Evolutionary conservation across 2,888 invertebrate species (phyloP), one percentile per base, ranked within the genome.

Genomic region (Apodemia zela): DNA sequence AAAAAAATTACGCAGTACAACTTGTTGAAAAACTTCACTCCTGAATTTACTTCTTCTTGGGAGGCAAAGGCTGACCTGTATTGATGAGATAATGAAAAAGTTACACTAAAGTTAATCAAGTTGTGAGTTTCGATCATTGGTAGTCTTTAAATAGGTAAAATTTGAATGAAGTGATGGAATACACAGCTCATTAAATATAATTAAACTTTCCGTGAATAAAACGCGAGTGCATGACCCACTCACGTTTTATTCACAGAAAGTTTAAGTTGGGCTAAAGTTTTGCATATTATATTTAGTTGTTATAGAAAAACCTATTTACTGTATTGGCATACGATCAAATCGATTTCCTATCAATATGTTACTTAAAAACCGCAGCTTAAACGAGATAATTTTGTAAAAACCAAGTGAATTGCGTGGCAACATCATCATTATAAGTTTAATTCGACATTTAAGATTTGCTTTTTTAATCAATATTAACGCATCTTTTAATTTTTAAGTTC

Each of bases 181-280:
- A 42, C 4, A 42, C 15, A n/a, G 15, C 15, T 38, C 6, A 15
- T 42, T 6, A 42, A 15, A 42, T n/a, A n/a, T 15, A 6, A 21
- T 21, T 21, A 21, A 21, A 21, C 21, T 6, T n/a, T 42, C 15
- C 0, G 5, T 42, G 2, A 13, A 13, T 6, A 15, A n/a, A 1
- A 42, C 11, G 15, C 5, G 4, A 10, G 3, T 15, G 15, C 15
- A 13, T 38, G 4, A 15, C 10, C 11, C 51, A 21, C 8, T 51
- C 21, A 21, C 18, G 18, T 51, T 51, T 51, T 51, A 10, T 5
- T 42, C 51, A 51, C 18, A 15, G 21, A 15, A 54, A 21, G 13
- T 54, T 54, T 25, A 54, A 54, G 15, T 54, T 54, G 54, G 54
- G 54, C 51, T 54, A 15, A 54, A 54, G 54, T 54, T 25, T 54